Percentiles rank a stretch among this genome's conserved stretches.
These are phyloP conservation scores for Cheilosia vernalis DNA, from an alignment of 2,888 invertebrate genomes.

Conservation along the genomic window DNA sequence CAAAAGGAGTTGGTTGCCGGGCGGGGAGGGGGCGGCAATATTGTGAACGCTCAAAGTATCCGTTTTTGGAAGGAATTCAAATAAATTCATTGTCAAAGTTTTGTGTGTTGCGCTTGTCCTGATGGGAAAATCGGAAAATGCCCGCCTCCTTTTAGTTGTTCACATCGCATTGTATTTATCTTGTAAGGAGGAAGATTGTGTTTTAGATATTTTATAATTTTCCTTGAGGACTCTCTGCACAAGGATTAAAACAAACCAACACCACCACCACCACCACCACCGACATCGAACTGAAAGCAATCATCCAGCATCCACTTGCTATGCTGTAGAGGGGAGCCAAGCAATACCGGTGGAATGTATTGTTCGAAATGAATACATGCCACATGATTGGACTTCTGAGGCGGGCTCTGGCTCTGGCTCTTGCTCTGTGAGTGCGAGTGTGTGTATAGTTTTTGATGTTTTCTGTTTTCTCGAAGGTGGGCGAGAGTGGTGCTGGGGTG, in stretches of 20 bases:
- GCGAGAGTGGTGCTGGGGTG: background rate
- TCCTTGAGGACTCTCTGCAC: constrained; percentile 56
- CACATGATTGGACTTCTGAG: constrained; percentile 59
- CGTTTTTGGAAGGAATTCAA: constrained; percentile 68
- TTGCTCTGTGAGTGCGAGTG: background rate
- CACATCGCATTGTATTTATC: constrained; percentile 13
- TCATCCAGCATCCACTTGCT: constrained; percentile 5
- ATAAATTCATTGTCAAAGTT: constrained; percentile 74
- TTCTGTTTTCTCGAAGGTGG: constrained; percentile 10
- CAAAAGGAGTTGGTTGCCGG: constrained; percentile 41
- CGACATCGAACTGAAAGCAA: constrained; percentile 14
- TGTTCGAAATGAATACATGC: constrained; percentile 64
- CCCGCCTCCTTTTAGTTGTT: constrained; percentile 37
- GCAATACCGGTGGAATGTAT: constrained; percentile 35
- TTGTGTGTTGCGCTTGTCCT: constrained; percentile 55
- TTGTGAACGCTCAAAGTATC: constrained; percentile 30
- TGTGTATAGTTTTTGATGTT: constrained; percentile 13
- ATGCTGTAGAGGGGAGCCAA: background rate
- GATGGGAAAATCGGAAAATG: constrained; percentile 55
- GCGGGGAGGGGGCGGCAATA: background rate
- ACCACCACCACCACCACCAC: background rate
- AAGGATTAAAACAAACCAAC: constrained; percentile 62
- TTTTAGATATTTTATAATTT: constrained; percentile 70
- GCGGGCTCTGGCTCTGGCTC: constrained; percentile 24
- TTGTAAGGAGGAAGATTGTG: constrained; percentile 52